These are phyloP conservation scores for Beris chalybata DNA, from an alignment of 2,888 invertebrate species.

Conservation along the genomic window DNA sequence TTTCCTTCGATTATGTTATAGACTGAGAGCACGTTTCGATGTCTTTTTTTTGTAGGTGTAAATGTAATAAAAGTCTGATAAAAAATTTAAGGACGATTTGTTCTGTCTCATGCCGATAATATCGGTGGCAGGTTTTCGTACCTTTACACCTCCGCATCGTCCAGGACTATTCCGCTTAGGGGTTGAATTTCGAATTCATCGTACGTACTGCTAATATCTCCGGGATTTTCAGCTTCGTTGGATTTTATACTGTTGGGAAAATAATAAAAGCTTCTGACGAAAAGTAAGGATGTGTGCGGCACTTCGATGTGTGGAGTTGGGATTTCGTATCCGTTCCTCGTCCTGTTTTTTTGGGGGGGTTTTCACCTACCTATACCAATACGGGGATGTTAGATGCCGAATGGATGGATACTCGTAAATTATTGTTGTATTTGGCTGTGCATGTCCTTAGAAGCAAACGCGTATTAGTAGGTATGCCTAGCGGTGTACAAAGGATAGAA, in stretches of 20 bases:
- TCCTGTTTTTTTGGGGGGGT: no score
- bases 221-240: slow-evolving; percentile 34
- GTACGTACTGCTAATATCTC: slow-evolving; percentile 31
- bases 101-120: slow-evolving; percentile 30
- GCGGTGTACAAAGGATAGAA: no score
- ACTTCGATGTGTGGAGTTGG: no score
- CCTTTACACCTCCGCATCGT: no score
- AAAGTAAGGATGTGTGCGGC: no score
- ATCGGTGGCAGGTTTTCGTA: slow-evolving; percentile 5
- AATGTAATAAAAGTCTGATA: slow-evolving; percentile 34
- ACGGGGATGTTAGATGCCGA: no score
- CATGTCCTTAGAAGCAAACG: no score
- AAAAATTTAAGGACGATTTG: slow-evolving; percentile 34
- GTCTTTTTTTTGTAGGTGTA: slow-evolving; percentile 12
- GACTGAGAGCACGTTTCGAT: slow-evolving; percentile 16
- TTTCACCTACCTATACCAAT: no score
- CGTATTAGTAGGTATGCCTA: no score
- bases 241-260: slow-evolving; percentile 7
- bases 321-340: no score
- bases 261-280: not conserved
- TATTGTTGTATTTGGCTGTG: no score
- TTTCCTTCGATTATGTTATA: slow-evolving; percentile 25
- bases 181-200: slow-evolving; percentile 32
- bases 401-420: no score
- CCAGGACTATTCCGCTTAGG: slow-evolving; percentile 10